Base-by-base conservation (phyloP, 2,888 invertebrate genomes). In the Eupithecia subfuscata region DNA sequence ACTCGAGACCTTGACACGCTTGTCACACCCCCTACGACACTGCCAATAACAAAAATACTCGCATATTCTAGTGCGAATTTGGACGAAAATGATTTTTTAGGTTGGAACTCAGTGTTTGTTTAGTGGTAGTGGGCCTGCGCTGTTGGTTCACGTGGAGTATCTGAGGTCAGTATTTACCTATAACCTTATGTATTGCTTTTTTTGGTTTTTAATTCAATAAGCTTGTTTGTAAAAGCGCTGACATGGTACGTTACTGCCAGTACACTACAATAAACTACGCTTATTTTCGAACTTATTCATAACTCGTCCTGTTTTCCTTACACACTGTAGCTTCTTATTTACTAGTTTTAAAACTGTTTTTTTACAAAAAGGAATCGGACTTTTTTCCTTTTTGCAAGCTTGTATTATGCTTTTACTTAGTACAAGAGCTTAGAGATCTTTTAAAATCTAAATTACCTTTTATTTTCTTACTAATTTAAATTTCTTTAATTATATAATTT, bases 1-100 rank as follows among this genome's bases (percentile, higher is more conserved):
- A 64, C 34, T 64, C 34, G 86, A 85, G 89, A 90, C 92, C 93
- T 92, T 92, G 92, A 92, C 92, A 92, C 93, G 91, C 86, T 88
- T 90, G 88, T 86, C 87, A 87, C 89, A 89, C 91, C 89, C 91
- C 88, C 87, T 89, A 75, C 75, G 69, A 78, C 76, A 75, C 77
- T 65, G 75, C 67, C 79, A 79, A 81, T 74, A 71, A 77, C 73
- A 78, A 80, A 79, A 71, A 73, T 73, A 75, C 70, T 64, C 65
- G 56, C 43, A 75, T 68, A 56, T 65, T 67, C 34, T 71, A 45
- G 67, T 52, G 67, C 48, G 64, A 75, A 68, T 72, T 74, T 70
- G 70, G 71, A 75, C 71, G 67, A 74, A 74, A 74, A 77, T 76
- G 71, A 56, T 22, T 73, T 77, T 75, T 25, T 71, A 77, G 73